Evolutionary conservation across 2,113 vertebrate species (phyloP), one percentile per base, ranked within the genome.

Genomic region (Scopus umbretta): DNA sequence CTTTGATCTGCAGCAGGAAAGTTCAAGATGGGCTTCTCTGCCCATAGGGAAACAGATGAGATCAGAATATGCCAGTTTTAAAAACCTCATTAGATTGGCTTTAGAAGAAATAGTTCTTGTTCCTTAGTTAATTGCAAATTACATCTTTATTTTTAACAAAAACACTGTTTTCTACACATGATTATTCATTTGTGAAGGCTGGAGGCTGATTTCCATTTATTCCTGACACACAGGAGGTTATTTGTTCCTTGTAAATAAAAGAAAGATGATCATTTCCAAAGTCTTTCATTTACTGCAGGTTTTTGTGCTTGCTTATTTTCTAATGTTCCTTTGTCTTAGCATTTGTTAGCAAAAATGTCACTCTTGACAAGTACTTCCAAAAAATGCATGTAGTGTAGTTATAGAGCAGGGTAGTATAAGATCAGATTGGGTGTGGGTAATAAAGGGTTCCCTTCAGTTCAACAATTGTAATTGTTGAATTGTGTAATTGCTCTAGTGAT

Each of bases 1-100:
- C 94, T 97, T 96, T 97, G 92, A 95, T 95, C 91, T 97, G 55
- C 40, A 45, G 43, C 71, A 78, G 94, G 81, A 97, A 96, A 95
- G 36, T 58, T 89, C 42, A 58, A 67, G 70, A 86, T 63, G 25
- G 7, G 42, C 55, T 94, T 90, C 47, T 87, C 59, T 92, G 86
- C 61, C 42, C 45, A 76, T 43, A 70, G 81, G 71, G 89, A 94
- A 95, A 95, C 38, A 85, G 63, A 95, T 85, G 92, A 95, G 73
- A 93, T 91, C 87, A 90, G 78, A 94, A 93, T 66, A 86, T 55
- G 42, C 49, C 66, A 66, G n/a, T 91, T 95, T 89, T 30, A 40
- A 90, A 94, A 92, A 73, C 26, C 50, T 90, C 61, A 47, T 22
- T 85, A 70, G 80, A 58, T 36, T 88, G 55, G 74, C 42, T 91